A percentile compares a stretch with the other conserved stretches of the same genome.
These are phyloP conservation scores for Patella pellucida DNA, from an alignment of 2,888 invertebrate genomes.

Conservation along the genomic window DNA sequence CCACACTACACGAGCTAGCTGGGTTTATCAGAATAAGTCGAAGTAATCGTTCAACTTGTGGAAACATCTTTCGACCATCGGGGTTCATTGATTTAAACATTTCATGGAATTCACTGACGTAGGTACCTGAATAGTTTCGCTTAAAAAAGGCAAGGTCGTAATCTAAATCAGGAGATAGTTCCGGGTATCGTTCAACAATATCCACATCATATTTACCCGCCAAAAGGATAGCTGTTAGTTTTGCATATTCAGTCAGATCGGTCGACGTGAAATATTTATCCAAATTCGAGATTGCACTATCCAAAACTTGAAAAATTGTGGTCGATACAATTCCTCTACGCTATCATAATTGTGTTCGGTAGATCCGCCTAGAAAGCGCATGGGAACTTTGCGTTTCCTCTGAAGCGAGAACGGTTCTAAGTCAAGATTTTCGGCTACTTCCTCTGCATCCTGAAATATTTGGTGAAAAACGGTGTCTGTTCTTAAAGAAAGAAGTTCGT, in stretches of 20 bases:
- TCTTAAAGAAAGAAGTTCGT: too few species aligned
- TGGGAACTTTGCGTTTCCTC: background rate
- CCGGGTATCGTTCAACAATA: background rate
- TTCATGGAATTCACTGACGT: too few species aligned
- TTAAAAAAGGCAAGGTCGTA: background rate
- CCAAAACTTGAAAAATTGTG: background rate
- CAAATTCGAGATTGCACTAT: background rate
- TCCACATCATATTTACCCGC: background rate
- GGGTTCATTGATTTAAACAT: too few species aligned
- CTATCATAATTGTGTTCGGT: background rate
- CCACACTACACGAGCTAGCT: too few species aligned
- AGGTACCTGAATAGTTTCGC: too few species aligned
- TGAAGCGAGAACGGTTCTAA: background rate
- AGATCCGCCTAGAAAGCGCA: background rate
- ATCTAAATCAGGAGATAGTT: background rate
- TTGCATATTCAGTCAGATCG: background rate
- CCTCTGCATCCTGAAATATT: background rate
- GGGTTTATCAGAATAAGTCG: too few species aligned
- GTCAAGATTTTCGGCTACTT: background rate
- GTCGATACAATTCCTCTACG: background rate
- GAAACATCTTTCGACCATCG: too few species aligned
- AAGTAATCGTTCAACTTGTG: too few species aligned
- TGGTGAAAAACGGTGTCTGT: background rate
- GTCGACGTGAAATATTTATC: background rate
- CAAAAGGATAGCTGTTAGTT: background rate